These are phyloP conservation scores for Platyrinchus mystaceus DNA, from an alignment of 2,797 vertebrate species.

Conservation along the genomic window DNA sequence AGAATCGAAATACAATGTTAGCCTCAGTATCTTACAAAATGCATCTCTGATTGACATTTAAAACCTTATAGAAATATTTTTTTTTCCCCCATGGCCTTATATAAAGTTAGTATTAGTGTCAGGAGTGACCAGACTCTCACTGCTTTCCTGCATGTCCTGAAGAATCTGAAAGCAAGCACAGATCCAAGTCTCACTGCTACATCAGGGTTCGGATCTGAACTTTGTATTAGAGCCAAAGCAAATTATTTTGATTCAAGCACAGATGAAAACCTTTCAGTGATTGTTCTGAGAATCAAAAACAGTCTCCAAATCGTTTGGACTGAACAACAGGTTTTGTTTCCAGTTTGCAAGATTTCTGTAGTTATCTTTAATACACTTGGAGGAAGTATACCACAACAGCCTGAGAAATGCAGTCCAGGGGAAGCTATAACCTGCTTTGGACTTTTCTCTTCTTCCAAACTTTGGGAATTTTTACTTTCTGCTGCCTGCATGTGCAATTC, in stretches of 20 bases:
- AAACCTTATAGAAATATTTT: not conserved
- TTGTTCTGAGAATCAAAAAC: not conserved
- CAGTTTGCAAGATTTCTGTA: not conserved
- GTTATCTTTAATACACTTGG: not conserved
- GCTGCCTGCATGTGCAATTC: not conserved
- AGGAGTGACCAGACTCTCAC: not conserved
- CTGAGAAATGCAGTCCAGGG: not conserved
- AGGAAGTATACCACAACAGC: not conserved
- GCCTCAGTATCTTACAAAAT: not conserved
- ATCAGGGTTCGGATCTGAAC: not conserved
- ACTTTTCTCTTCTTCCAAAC: not conserved
- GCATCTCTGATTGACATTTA: not conserved
- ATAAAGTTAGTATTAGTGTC: not conserved
- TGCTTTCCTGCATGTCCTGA: not conserved
- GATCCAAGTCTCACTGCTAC: not conserved
- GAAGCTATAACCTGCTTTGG: not conserved
- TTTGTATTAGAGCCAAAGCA: not conserved
- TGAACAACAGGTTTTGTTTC: not conserved
- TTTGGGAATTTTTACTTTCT: not conserved
- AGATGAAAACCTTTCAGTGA: not conserved
- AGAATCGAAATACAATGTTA: not conserved
- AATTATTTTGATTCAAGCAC: not conserved
- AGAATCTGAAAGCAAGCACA: not conserved
- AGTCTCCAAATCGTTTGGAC: not conserved
- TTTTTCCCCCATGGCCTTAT: not conserved